Base-by-base conservation (phyloP, 2,888 invertebrate species). In the Hirudinaria manillensis region DNA sequence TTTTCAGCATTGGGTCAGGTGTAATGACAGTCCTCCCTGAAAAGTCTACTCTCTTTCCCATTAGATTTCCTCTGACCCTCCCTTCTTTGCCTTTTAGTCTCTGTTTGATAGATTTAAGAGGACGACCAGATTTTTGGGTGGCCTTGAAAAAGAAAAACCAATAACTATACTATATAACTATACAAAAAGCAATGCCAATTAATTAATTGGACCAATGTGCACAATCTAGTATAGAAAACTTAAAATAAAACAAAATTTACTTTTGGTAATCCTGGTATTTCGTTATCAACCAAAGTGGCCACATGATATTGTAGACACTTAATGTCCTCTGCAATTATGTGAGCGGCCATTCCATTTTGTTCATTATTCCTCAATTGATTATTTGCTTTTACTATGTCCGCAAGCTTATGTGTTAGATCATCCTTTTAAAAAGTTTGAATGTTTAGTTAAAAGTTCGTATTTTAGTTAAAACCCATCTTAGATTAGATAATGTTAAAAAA, bases 21-120 rank as follows among this genome's bases (percentile, higher is more conserved):
- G 88, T 88, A 81, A 88, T 88, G 82, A 99, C 99, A 82, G 99
- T 99, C 85, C 99, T 91, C 7, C 97, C 99, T 0, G 98, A 98
- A 85, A 99, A 99, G 84, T 99, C 99, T 0, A 99, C 99, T 88
- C 99, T 94, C 86, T 99, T 99, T 75, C 99, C 99, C 99, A 99
- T 99, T 81, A 99, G 89, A 86, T 99, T 99, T 81, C 99, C 99
- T 86, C 99, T 89, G 82, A 99, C 98, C 82, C 99, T 89, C 0
- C 99, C 99, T 90, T 99, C 99, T 85, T 99, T 99, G 27, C 98
- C 97, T 87, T 99, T 98, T 77, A 89, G 81, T 70, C 99, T 90
- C 3, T 97, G 93, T 85, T 99, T 99, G 74, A 99, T 89, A 0
- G 99, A 97, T 87, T 99, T 99, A 10, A 99, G 87, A 0, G 99